These are phyloP conservation scores for Erythrolamprus reginae DNA, from an alignment of 2,113 vertebrate genomes.

Conservation along the genomic window DNA sequence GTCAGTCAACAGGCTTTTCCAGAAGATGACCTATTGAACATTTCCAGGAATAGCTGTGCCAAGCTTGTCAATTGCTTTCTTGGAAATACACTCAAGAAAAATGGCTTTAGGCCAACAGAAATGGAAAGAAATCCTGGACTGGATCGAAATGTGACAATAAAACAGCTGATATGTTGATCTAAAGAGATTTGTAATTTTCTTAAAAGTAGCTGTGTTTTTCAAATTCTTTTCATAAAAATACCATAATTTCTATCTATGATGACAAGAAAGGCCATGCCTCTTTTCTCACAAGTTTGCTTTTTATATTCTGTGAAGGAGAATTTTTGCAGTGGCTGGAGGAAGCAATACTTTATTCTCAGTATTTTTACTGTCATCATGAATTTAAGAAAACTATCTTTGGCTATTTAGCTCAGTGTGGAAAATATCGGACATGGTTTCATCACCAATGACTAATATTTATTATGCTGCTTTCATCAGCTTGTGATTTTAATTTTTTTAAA, in stretches of 20 bases:
- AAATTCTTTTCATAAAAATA: not conserved
- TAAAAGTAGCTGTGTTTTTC: not conserved
- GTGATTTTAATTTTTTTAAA: not conserved
- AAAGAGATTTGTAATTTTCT: not conserved
- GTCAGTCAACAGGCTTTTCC: conserved; percentile 68
- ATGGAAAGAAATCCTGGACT: conserved; percentile 72
- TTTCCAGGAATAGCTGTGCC: conserved; percentile 80
- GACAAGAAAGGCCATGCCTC: not conserved
- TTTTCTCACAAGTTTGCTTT: fast-evolving
- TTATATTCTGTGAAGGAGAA: not conserved
- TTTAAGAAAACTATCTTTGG: not conserved
- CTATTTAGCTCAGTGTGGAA: not conserved
- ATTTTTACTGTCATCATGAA: not conserved
- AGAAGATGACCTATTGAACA: conserved; percentile 84
- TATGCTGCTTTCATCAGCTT: not conserved
- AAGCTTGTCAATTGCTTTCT: conserved; percentile 82
- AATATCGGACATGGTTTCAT: not conserved
- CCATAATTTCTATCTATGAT: fast-evolving
- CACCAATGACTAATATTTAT: not conserved
- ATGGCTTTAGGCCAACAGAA: conserved; percentile 72
- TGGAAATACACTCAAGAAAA: conserved; percentile 78
- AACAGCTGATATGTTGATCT: not conserved
- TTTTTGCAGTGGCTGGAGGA: not conserved
- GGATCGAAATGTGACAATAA: conserved; percentile 47
- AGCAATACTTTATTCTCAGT: not conserved